These are phyloP conservation scores for Zootermopsis nevadensis DNA, from an alignment of 2,888 invertebrate species.

Conservation along the genomic window DNA sequence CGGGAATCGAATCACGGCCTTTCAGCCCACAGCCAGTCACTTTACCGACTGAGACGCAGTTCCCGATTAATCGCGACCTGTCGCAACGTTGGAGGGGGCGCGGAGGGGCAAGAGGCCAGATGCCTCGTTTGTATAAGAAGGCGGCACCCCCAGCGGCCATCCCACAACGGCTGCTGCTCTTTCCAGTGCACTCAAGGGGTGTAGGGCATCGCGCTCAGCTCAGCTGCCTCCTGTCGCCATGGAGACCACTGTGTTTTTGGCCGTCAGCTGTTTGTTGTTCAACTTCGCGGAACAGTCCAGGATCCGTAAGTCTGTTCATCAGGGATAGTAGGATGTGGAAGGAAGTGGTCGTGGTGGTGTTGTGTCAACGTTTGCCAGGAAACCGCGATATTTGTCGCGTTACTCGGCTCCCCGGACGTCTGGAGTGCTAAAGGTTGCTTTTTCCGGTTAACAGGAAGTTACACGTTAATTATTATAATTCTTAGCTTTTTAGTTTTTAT, in stretches of 20 bases:
- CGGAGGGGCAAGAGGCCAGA: background rate
- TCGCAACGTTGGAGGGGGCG: background rate
- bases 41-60: too few relatives aligned
- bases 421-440: too few relatives aligned
- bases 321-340: too few relatives aligned
- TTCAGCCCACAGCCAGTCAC: too few relatives aligned
- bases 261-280: background rate
- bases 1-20: too few relatives aligned
- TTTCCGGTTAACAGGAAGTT: too few relatives aligned
- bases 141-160: background rate
- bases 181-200: background rate
- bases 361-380: too few relatives aligned
- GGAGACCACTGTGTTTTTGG: background rate
- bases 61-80: background rate
- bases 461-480: too few relatives aligned
- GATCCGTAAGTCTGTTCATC: background rate
- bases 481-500: too few relatives aligned
- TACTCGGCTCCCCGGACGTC: too few relatives aligned
- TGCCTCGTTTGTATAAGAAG: background rate
- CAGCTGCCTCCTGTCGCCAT: background rate
- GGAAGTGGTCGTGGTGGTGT: too few relatives aligned
- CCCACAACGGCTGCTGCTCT: background rate
- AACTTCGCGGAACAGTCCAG: background rate
- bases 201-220: background rate
- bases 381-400: too few relatives aligned